These are phyloP conservation scores for Mimas tiliae DNA, from an alignment of 2,888 invertebrate genomes.

Conservation along the genomic window DNA sequence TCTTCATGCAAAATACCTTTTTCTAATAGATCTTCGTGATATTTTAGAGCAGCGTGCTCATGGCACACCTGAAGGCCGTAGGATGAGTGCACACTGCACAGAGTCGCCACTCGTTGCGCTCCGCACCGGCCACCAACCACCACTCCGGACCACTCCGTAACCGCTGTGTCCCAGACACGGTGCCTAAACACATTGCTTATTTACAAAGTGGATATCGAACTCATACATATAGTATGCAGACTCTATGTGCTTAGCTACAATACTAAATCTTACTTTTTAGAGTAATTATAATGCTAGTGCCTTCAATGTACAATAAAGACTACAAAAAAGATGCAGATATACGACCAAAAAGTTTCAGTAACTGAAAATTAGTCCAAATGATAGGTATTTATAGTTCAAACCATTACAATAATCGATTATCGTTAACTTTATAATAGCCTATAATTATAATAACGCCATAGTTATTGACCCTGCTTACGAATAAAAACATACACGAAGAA, in stretches of 20 bases:
- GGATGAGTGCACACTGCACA: background rate
- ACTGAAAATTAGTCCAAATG: too few relatives aligned
- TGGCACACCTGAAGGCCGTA: background rate
- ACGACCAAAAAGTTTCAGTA: too few relatives aligned
- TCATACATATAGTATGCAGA: background rate
- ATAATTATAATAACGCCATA: background rate
- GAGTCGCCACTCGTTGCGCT: background rate
- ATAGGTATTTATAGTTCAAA: background rate
- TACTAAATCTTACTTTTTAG: too few relatives aligned
- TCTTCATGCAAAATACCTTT: background rate
- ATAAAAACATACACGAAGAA: slow-evolving; percentile 22
- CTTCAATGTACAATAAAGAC: too few relatives aligned
- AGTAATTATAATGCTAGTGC: too few relatives aligned
- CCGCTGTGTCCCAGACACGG: slow-evolving; percentile 6
- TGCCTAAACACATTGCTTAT: background rate
- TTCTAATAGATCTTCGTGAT: background rate
- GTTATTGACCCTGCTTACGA: background rate
- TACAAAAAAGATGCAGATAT: too few relatives aligned
- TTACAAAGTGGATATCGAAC: slow-evolving; percentile 8
- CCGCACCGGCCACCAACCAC: background rate
- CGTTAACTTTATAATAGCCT: background rate
- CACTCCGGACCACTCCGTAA: background rate
- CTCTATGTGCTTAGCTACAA: background rate
- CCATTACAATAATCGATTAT: background rate
- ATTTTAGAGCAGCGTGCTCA: background rate